These are phyloP conservation scores for Drosophila paulistorum DNA, from an alignment of 1,140 invertebrate species.

Conservation along the genomic window DNA sequence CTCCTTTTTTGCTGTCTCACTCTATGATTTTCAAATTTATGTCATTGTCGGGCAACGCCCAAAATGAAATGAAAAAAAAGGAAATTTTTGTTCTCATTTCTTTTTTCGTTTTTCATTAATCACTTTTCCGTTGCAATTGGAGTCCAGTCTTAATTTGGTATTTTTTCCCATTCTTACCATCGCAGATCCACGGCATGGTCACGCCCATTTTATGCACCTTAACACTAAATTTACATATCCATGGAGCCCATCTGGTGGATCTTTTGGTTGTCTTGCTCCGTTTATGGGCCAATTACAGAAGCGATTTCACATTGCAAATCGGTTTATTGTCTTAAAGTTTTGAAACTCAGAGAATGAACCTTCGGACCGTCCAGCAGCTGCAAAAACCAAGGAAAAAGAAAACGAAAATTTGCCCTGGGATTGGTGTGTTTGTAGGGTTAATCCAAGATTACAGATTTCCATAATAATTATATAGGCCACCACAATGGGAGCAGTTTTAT, in stretches of 20 bases:
- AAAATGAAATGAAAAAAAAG: background rate
- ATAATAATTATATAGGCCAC: constrained; percentile 17
- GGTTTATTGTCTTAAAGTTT: constrained; percentile 12
- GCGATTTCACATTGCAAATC: constrained; percentile 54
- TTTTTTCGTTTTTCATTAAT: constrained; percentile 4
- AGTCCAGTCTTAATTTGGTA: constrained; percentile 36
- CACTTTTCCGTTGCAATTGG: constrained; percentile 59
- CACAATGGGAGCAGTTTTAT: constrained; percentile 9
- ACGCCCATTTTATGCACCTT: constrained; percentile 75
- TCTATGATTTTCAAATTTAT: constrained; percentile 42
- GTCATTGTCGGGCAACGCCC: constrained; percentile 57
- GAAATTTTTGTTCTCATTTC: constrained; percentile 1
- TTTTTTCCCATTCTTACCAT: constrained; percentile 22
- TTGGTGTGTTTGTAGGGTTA: constrained; percentile 16
- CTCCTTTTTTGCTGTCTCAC: constrained; percentile 10
- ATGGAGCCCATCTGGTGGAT: constrained; percentile 10
- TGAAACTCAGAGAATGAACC: background rate
- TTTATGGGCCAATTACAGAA: constrained; percentile 55
- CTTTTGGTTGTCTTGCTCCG: constrained; percentile 24
- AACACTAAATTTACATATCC: constrained; percentile 67
- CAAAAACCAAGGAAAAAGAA: constrained; percentile 9
- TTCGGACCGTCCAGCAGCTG: constrained; percentile 25
- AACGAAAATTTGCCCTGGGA: background rate
- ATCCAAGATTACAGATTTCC: constrained; percentile 11
- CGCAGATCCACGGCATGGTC: constrained; percentile 12